Evolutionary conservation across 2,888 invertebrate species (phyloP), one percentile per base, ranked within the genome.

Genomic region (Branchipolynoe longqiensis): DNA sequence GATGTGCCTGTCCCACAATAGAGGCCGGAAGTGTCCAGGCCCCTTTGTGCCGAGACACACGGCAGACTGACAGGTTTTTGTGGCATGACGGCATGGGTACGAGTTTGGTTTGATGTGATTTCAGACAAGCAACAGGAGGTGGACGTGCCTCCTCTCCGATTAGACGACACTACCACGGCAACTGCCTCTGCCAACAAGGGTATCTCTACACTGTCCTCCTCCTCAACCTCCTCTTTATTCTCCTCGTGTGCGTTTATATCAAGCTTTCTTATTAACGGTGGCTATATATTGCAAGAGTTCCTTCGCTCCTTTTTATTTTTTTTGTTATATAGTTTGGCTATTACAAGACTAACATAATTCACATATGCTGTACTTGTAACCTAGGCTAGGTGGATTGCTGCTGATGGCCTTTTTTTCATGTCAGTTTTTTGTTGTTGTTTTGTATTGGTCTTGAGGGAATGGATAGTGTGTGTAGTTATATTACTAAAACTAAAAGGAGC

Each of bases 91-190:
- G n/a, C n/a, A n/a, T 69, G 69, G 69, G 69, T 69, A 69, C 69
- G 69, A 69, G 69, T 69, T 69, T 69, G 69, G 69, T 69, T 69
- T 69, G 69, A 41, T 62, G 48, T 64, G 41, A 38, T 62, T 64
- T 48, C 88, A 88, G 88, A 88, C 69, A 86, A 87, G 58, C 88
- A 98, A 94, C 98, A 98, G 94, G 98, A 98, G 94, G 95, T 98
- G 93, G 98, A 98, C 94, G 94, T 98, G 91, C 98, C 98, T 86
- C 96, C 97, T 84, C 94, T 98, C 91, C 97, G 97, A 92, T 96
- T 97, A 89, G 97, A 98, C 90, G 93, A 93, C 84, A 87, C 86
- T 8, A 90, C n/a, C n/a, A n/a, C n/a, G n/a, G n/a, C n/a, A n/a
- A n/a, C 91, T n/a, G 78, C 62, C 48, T 38, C 59, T 36, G 22